Conservation (phyloP, 2,113 vertebrate genomes). For the Carassius carassius region DNA sequence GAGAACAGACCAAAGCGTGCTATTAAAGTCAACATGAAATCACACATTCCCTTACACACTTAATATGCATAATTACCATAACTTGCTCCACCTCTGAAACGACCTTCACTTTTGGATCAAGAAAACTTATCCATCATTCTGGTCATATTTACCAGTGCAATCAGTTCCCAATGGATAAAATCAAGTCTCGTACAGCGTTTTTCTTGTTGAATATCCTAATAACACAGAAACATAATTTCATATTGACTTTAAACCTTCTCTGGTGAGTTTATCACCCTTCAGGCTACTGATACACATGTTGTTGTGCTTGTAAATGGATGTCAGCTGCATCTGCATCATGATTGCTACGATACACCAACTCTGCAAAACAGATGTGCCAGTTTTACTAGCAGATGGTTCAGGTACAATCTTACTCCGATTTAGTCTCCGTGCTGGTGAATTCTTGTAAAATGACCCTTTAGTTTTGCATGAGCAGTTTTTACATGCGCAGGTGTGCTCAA, state of each 20-base stretch:
- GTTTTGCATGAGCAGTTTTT: constrained; percentile 86
- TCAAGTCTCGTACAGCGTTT: not conserved
- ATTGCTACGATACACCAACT: not conserved
- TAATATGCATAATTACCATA: not conserved
- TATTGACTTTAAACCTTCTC: constrained; percentile 21
- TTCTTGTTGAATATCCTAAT: not conserved
- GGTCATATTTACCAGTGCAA: not conserved
- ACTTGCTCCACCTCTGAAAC: not conserved
- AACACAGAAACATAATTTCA: not conserved
- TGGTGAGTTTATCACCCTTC: constrained; percentile 17
- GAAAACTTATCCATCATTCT: not conserved
- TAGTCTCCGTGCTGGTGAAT: constrained; percentile 65
- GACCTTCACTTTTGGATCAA: not conserved
- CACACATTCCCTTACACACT: not conserved
- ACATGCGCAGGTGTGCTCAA: constrained; percentile 67
- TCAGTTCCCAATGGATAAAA: not conserved
- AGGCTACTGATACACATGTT: constrained; percentile 26
- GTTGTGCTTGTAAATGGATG: constrained; percentile 53
- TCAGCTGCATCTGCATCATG: constrained; percentile 7
- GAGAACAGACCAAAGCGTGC: constrained; percentile 46
- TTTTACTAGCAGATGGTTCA: constrained; percentile 32
- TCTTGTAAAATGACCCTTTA: constrained; percentile 70
- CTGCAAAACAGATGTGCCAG: constrained; percentile 18
- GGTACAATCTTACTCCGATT: constrained; percentile 49
- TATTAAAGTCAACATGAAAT: constrained; percentile 25